Conservation (phyloP, 35 echinoderm and acorn worm species). For the Lytechinus variegatus region DNA sequence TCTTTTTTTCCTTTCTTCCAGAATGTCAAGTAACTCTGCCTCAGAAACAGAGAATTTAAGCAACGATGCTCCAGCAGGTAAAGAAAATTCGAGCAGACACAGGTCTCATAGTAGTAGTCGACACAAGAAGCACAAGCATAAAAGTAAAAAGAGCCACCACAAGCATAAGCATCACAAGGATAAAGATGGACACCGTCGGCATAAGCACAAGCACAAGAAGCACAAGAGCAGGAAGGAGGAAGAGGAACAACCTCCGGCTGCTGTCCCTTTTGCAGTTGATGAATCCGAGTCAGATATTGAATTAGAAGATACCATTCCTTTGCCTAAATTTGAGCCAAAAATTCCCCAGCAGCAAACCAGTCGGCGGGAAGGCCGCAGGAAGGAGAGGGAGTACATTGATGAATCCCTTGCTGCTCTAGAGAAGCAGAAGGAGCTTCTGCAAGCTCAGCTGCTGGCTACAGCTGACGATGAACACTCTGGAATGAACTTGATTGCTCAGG, state of each 20-base stretch:
- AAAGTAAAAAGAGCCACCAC: slow-evolving; percentile 60
- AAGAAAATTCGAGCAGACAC: background rate
- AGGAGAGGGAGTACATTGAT: background rate
- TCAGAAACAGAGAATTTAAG: background rate
- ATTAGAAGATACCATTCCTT: slow-evolving; percentile 33
- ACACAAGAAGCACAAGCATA: slow-evolving; percentile 62
- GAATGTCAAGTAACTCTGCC: slow-evolving; percentile 30
- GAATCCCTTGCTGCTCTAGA: slow-evolving; percentile 82
- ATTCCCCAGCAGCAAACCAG: slow-evolving; percentile 23
- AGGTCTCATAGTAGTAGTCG: slow-evolving; percentile 24
- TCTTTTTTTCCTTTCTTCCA: background rate
- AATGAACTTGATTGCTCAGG: slow-evolving; percentile 48
- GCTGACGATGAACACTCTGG: slow-evolving; percentile 52
- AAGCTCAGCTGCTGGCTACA: slow-evolving; percentile 72
- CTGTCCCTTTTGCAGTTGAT: slow-evolving; percentile 33
- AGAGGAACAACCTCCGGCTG: slow-evolving; percentile 36
- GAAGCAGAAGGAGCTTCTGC: slow-evolving; percentile 87
- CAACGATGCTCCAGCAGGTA: background rate
- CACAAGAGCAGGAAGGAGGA: slow-evolving; percentile 68
- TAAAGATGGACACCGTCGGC: slow-evolving; percentile 69
- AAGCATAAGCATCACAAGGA: slow-evolving; percentile 58
- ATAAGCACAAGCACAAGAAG: slow-evolving; percentile 91
- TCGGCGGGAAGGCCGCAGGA: slow-evolving; percentile 19
- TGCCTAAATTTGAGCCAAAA: slow-evolving; percentile 51
- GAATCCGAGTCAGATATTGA: slow-evolving; percentile 37